These are phyloP conservation scores for Oreochromis grahami DNA, from an alignment of 2,797 vertebrate species.

Conservation along the genomic window DNA sequence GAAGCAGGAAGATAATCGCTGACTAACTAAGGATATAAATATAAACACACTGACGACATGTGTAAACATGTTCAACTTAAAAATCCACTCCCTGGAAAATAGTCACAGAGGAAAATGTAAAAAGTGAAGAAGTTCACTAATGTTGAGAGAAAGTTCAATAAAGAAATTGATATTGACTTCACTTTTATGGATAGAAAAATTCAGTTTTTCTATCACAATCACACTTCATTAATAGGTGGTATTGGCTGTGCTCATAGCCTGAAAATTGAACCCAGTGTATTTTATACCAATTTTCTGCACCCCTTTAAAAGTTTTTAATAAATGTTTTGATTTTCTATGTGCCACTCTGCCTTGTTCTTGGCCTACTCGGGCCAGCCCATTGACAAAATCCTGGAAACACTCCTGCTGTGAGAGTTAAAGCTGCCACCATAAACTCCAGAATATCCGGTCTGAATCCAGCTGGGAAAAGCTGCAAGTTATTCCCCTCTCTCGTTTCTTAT, in stretches of 20 bases:
- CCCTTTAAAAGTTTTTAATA: neutral
- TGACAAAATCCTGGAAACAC: neutral
- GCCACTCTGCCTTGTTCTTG: neutral
- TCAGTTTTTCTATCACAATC: neutral
- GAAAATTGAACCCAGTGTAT: neutral
- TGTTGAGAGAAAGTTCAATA: neutral
- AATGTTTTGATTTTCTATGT: neutral
- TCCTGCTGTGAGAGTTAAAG: neutral
- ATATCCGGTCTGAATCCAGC: neutral
- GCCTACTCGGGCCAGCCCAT: rapidly evolving
- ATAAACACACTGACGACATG: neutral
- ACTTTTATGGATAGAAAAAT: neutral
- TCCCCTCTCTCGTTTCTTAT: neutral
- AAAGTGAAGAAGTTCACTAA: neutral
- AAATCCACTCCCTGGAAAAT: neutral
- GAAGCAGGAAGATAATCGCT: neutral
- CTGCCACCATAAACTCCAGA: neutral
- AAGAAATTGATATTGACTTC: neutral
- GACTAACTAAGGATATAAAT: neutral
- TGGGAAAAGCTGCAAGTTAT: neutral
- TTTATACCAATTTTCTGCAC: neutral
- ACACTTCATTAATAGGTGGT: neutral
- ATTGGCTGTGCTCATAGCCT: neutral
- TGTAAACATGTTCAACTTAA: neutral
- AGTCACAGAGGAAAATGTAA: neutral